phyloP scores from a whole-genome alignment of 1,140 invertebrate genomes.

The Colletes latitarsis region DNA sequence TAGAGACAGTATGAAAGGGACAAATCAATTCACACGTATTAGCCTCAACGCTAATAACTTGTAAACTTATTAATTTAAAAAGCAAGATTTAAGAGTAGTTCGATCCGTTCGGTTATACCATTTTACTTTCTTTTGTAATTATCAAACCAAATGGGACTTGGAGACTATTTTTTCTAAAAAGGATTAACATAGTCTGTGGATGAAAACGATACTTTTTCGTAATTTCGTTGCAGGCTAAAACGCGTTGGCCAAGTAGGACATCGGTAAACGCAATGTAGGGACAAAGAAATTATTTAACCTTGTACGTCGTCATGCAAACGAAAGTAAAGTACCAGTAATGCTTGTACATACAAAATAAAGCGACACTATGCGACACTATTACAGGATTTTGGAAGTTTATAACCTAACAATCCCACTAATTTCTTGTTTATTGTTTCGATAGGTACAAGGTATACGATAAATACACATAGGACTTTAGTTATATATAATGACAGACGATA shows the following conservation, averaged over 20 bases:
- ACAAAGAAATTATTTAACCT: background rate
- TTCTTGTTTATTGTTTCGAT: conserved; percentile 44
- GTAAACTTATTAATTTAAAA: no score
- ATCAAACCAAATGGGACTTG: no score
- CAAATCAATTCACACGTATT: no score
- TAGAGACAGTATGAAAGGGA: no score
- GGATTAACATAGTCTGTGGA: background rate
- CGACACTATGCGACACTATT: background rate
- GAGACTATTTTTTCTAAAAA: background rate
- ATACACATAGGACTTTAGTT: conserved; percentile 32
- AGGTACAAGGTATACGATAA: conserved; percentile 47
- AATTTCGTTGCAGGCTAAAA: conserved; percentile 45
- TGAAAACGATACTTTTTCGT: background rate
- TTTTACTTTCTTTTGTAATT: no score
- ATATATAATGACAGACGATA: background rate
- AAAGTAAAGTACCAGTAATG: background rate
- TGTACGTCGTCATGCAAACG: background rate
- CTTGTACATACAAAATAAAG: background rate
- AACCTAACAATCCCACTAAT: background rate
- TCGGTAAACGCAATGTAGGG: conserved; percentile 18
- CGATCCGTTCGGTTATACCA: no score
- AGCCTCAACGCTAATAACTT: no score
- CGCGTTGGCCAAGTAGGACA: conserved; percentile 51
- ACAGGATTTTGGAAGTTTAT: background rate
- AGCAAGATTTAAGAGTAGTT: no score